Percentiles rank a stretch among this genome's conserved stretches.
These are phyloP conservation scores for Antheraea pernyi DNA, from an alignment of 1,140 invertebrate genomes.

Conservation along the genomic window DNA sequence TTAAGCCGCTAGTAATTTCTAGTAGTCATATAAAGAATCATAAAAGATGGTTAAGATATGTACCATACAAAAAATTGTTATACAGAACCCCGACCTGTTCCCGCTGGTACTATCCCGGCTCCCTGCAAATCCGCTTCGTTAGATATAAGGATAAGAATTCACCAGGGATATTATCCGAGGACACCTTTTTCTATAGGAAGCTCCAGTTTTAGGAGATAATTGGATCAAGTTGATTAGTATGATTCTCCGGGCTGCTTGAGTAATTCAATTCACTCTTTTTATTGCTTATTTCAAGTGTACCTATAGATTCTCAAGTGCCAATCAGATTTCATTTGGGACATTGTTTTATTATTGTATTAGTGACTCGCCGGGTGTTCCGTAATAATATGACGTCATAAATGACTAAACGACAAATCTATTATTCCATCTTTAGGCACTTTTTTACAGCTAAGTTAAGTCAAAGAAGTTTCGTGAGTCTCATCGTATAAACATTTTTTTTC, in stretches of 20 bases:
- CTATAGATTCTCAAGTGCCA: not conserved
- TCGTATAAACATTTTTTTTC: too few species aligned
- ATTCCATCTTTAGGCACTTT: too few species aligned
- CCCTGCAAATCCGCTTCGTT: conserved; percentile 14
- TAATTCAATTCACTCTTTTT: conserved; percentile 8
- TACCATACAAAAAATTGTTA: too few species aligned
- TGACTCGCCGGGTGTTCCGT: too few species aligned
- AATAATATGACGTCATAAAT: too few species aligned
- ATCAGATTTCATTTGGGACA: not conserved
- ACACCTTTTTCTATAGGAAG: conserved; percentile 4
- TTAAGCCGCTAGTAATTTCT: too few species aligned
- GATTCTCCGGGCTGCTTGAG: conserved; percentile 3
- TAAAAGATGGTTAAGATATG: too few species aligned
- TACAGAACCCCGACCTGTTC: not conserved
- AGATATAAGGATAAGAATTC: conserved; percentile 18
- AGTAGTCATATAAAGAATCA: too few species aligned
- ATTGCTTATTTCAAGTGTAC: not conserved
- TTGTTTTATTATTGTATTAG: not conserved
- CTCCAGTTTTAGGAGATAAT: conserved; percentile 14
- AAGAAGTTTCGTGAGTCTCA: too few species aligned
- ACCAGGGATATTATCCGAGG: not conserved
- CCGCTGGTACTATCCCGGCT: not conserved
- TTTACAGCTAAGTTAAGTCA: too few species aligned
- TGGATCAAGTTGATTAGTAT: conserved; percentile 23
- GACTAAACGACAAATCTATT: too few species aligned